Percentiles rank a stretch among this genome's conserved stretches.
Evolutionary conservation across 2,797 vertebrate species (phyloP).

Genomic region (Betta splendens): DNA sequence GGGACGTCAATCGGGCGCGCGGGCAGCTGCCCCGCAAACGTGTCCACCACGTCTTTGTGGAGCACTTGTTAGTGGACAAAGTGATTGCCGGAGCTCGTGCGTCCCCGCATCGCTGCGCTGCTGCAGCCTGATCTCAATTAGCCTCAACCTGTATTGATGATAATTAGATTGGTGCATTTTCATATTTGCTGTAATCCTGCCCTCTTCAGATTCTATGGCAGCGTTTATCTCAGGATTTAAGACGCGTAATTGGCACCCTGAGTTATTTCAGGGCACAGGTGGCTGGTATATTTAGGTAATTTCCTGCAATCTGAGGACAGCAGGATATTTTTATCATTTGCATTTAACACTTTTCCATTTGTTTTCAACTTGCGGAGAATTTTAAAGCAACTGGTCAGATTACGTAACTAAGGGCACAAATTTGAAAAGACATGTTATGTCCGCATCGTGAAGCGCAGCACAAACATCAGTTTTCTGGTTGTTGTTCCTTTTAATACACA

Average conservation of each 20-base stretch:
- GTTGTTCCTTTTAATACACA: conserved; percentile 33
- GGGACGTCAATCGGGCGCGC: conserved; percentile 81
- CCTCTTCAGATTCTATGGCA: conserved; percentile 78
- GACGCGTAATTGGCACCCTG: conserved; percentile 83
- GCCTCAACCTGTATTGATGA: conserved; percentile 78
- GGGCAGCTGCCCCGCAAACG: conserved; percentile 87
- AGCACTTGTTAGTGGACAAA: conserved; percentile 23
- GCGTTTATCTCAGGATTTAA: conserved; percentile 89
- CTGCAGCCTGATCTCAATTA: conserved; percentile 54
- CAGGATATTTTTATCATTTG: conserved; percentile 11
- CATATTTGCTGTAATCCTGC: conserved; percentile 87
- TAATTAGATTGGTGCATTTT: conserved; percentile 90
- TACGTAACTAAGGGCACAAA: not conserved
- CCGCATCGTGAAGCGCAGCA: not conserved
- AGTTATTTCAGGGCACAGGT: conserved; percentile 72
- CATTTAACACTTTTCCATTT: conserved; percentile 10
- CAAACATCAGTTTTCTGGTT: conserved; percentile 18
- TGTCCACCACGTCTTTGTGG: conserved; percentile 67
- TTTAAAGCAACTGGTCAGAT: not conserved
- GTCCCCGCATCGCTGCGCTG: conserved; percentile 8
- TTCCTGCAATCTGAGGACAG: conserved; percentile 38
- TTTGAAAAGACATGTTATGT: not conserved
- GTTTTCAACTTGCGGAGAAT: conserved; percentile 4
- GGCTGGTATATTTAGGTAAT: conserved; percentile 54
- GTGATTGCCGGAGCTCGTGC: conserved; percentile 38